Evolutionary conservation across 2,113 vertebrate genomes (phyloP).

Genomic region (Eulacestoma nigropectus): DNA sequence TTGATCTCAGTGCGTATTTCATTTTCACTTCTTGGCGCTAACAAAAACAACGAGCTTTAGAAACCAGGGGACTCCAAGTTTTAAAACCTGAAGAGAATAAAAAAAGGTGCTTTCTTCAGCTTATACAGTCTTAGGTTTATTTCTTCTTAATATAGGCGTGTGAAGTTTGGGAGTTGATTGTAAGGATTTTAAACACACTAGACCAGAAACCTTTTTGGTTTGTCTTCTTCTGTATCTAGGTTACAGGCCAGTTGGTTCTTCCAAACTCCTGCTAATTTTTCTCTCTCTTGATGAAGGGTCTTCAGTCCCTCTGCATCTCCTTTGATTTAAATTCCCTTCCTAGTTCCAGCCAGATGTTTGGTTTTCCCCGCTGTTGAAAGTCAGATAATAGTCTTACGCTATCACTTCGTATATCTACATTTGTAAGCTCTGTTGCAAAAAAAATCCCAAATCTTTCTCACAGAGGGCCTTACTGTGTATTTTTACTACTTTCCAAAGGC

Average conservation of each 20-base stretch:
- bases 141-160: neutral
- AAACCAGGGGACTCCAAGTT: neutral
- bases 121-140: neutral
- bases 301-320: neutral
- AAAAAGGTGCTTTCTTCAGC: neutral
- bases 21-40: neutral
- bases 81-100: neutral
- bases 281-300: neutral
- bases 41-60: neutral
- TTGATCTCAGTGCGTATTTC: neutral
- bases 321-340: neutral
- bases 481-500: conserved; percentile 20
- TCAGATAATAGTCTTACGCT: neutral
- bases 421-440: neutral
- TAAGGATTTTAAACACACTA: neutral
- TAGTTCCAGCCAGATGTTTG: neutral
- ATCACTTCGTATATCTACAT: neutral
- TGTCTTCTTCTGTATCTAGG: neutral
- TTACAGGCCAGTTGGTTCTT: neutral
- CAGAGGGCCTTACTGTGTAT: neutral
- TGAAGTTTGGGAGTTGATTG: neutral
- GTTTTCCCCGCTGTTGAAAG: neutral
- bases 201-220: neutral
- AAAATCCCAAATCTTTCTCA: neutral
- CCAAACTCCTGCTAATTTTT: neutral